Evolutionary conservation across 2,113 vertebrate genomes (phyloP).

Genomic region (Erpornis zantholeuca): DNA sequence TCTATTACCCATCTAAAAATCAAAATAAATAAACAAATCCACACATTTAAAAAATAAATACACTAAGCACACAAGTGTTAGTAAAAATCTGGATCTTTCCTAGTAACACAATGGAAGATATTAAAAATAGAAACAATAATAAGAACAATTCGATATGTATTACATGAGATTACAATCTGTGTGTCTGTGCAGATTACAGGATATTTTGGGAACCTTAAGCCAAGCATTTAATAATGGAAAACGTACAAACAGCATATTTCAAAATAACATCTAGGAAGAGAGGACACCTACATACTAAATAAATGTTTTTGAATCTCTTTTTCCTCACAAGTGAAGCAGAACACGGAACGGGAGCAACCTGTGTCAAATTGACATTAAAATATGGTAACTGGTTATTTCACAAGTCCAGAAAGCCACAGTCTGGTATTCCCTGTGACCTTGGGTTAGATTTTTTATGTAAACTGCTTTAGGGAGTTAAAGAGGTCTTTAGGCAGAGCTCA

Average conservation of each 20-base stretch:
- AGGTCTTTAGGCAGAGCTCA: neutral
- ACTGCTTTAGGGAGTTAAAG: neutral
- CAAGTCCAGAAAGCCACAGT: neutral
- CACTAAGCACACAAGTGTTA: neutral
- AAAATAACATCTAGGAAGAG: neutral
- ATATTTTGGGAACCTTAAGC: constrained; percentile 35
- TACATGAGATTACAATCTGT: neutral
- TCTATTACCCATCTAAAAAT: neutral
- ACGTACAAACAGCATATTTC: neutral
- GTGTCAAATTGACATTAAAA: neutral
- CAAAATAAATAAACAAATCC: neutral
- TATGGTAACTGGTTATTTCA: neutral
- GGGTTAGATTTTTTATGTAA: neutral
- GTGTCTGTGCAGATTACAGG: neutral
- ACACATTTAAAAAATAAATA: neutral
- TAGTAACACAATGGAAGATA: neutral
- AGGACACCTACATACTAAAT: neutral
- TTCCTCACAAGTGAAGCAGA: neutral
- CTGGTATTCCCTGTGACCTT: neutral
- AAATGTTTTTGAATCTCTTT: neutral
- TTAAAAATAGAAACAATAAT: neutral
- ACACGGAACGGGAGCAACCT: neutral
- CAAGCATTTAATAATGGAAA: constrained; percentile 24
- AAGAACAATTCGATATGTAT: neutral
- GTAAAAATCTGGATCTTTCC: neutral